Base-by-base conservation (phyloP, 2,888 invertebrate genomes). In the Ichneumoninae sp. region DNA sequence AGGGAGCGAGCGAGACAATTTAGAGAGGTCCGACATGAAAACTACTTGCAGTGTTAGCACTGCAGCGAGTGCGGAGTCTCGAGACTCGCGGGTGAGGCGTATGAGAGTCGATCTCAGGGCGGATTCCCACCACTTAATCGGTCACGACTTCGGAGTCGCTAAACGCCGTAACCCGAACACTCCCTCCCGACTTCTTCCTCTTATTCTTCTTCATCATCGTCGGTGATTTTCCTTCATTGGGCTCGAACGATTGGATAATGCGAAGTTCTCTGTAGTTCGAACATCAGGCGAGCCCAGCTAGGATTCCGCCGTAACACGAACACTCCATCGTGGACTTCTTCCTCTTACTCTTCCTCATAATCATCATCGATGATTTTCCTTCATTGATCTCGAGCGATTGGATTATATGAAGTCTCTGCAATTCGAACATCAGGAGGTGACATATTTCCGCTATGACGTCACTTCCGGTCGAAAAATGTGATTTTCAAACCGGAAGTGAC, bases 51-150 rank as follows among this genome's bases (percentile, higher is more conserved):
- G 52, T 74, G 68, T 76, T 85, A 75, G 85, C 80, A 70, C 70
- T 73, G 81, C 57, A 71, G 57, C 81, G 77, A 75, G 86, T 83
- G 83, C 68, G 73, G 73, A 85, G 75, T 85, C 81, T 50, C 69
- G 19, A 85, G 79, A 75, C 66, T 70, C 47, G 84, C 85, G 80
- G 71, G 87, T 83, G 88, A 91, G 89, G 92, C 91, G 92, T 93
- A 93, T 93, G 93, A 92, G 93, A 93, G 93, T 93, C 91, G 92
- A 93, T 93, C 93, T 92, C 92, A 87, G 92, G 93, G 92, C 92
- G 93, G 92, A 93, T 93, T 93, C 93, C 93, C 93, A 93, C 93
- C 93, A 89, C 89, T 89, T 89, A 89, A 90, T 90, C 90, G 92
- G 92, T 93, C 93, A 93, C 93, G 93, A 93, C 91, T 92, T 86